phyloP scores from a whole-genome alignment of 2,888 invertebrate genomes.

The Achlya flavicornis region DNA sequence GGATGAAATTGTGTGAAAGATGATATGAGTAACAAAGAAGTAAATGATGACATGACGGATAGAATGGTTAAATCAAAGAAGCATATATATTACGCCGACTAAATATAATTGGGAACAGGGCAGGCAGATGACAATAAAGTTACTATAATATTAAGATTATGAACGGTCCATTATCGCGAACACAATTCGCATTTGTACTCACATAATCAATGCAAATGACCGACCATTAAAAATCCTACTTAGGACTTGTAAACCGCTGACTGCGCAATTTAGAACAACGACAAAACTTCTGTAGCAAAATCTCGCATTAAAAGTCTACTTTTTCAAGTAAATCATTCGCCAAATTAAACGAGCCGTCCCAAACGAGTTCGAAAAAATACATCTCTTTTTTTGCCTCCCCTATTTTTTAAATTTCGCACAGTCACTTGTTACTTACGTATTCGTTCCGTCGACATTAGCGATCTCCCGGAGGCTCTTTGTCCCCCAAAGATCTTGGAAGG shows the following conservation, averaged over 20 bases:
- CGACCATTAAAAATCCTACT: conserved; percentile 4
- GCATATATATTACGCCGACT: no score
- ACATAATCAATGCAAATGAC: conserved; percentile 5
- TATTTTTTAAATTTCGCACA: conserved; percentile 38
- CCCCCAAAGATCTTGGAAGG: conserved; percentile 21
- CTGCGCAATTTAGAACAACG: neutral
- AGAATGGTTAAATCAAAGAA: no score
- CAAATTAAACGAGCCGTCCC: conserved; percentile 45
- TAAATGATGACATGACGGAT: no score
- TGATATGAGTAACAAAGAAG: no score
- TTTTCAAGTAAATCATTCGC: conserved; percentile 42
- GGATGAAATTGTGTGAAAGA: no score
- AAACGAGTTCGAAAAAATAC: conserved; percentile 32
- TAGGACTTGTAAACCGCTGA: conserved; percentile 4
- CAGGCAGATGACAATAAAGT: no score
- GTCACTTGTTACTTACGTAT: conserved; percentile 28
- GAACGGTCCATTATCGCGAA: neutral
- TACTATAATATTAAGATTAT: no score
- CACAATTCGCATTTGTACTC: neutral
- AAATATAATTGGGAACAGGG: no score
- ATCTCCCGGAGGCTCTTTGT: conserved; percentile 25
- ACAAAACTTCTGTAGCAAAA: neutral
- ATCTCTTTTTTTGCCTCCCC: conserved; percentile 26
- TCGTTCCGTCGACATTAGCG: conserved; percentile 24
- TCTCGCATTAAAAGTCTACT: conserved; percentile 6